Conservation (phyloP, 2,888 invertebrate genomes). For the Gymnoscelis rufifasciata region DNA sequence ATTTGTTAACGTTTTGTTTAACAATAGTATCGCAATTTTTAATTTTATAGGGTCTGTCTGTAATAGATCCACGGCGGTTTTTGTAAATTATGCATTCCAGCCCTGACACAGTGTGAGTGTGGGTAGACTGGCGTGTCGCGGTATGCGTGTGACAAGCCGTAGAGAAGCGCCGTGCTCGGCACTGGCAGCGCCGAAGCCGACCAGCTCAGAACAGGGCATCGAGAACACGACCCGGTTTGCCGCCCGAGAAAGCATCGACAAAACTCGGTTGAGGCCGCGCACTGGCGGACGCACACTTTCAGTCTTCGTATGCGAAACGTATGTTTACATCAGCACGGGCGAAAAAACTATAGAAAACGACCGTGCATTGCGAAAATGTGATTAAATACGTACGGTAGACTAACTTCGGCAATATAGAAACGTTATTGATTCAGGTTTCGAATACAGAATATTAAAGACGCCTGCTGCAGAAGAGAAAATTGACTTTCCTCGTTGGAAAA, state of each 20-base stretch:
- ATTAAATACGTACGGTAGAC: constrained; percentile 17
- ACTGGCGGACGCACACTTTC: constrained; percentile 68
- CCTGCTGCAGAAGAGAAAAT: constrained; percentile 13
- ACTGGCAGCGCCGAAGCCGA: constrained; percentile 27
- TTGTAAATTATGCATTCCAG: constrained; percentile 29
- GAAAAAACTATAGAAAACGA: constrained; percentile 40
- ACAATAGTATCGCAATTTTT: no score
- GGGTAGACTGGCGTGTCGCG: constrained; percentile 36
- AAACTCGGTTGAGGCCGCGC: constrained; percentile 78
- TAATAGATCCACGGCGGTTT: background rate
- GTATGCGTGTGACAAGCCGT: constrained; percentile 46
- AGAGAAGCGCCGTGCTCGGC: constrained; percentile 33
- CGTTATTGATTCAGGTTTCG: constrained; percentile 9
- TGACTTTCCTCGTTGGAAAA: constrained; percentile 18
- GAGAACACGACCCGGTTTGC: constrained; percentile 77
- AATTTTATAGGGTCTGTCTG: no score
- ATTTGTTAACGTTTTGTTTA: constrained; percentile 8
- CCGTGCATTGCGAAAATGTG: constrained; percentile 36
- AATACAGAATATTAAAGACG: constrained; percentile 10
- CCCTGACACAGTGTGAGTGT: constrained; percentile 57
- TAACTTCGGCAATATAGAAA: constrained; percentile 12
- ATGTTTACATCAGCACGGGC: constrained; percentile 38
- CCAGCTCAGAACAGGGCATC: constrained; percentile 61
- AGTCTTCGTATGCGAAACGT: constrained; percentile 57
- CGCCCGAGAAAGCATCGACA: constrained; percentile 78